Conservation (phyloP, 2,888 invertebrate species). For the Cryptus viduatorius region DNA sequence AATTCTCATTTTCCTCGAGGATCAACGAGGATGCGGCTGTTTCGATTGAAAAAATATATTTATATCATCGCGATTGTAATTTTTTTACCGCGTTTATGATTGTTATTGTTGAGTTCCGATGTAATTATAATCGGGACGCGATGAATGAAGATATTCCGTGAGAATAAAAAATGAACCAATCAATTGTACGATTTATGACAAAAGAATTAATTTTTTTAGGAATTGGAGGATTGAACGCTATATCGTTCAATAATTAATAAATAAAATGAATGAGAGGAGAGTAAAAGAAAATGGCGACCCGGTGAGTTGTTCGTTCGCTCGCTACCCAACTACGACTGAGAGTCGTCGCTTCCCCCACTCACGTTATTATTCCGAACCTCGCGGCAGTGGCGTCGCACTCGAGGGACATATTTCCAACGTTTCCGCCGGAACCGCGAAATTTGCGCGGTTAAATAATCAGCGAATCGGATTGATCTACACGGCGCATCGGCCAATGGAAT, state of each 20-base stretch:
- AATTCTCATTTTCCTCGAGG: constrained; percentile 46
- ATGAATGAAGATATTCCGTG: no score
- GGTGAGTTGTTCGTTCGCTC: constrained; percentile 73
- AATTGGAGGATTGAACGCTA: neutral
- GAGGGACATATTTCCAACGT: neutral
- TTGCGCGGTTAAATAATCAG: neutral
- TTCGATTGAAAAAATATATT: neutral
- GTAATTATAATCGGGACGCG: no score
- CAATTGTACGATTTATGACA: no score
- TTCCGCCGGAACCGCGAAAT: neutral
- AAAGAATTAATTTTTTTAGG: neutral
- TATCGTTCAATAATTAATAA: neutral
- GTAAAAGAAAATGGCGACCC: constrained; percentile 52
- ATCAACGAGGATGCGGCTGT: neutral
- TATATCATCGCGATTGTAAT: neutral
- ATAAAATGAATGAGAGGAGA: neutral
- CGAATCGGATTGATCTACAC: neutral
- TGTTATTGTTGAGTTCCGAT: no score
- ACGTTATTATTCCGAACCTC: neutral
- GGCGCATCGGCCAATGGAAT: neutral
- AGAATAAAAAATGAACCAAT: no score
- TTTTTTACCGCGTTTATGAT: neutral
- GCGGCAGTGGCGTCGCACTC: neutral
- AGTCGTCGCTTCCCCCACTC: constrained; percentile 6
- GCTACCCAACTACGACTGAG: neutral